Evolutionary conservation across 2,888 invertebrate genomes (phyloP), one percentile per base, ranked within the genome.

Genomic region (Pachycephus smyrnensis): DNA sequence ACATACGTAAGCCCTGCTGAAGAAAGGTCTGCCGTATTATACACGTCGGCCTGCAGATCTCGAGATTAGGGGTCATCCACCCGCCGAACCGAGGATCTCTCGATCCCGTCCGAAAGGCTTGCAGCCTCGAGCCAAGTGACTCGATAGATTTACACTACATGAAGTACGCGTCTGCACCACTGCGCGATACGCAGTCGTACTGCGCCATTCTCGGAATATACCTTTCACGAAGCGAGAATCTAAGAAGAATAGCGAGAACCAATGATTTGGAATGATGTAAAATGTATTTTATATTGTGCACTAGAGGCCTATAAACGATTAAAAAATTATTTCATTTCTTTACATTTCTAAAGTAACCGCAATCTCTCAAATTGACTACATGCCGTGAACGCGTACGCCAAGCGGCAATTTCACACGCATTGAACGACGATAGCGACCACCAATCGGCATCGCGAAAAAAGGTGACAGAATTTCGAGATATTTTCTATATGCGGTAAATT

Each of bases 51-150:
- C 71, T 35, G 76, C 69, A 82, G 81, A 82, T 83, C 75, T 75
- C 75, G 73, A 79, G 84, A 84, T 83, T 82, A 81, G 82, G 83
- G 84, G 84, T 85, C 83, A 83, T 79, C 82, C 82, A 83, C 82
- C 82, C 81, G 77, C 80, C 79, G 76, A 80, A 80, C 79, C 76
- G 74, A 68, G 75, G 76, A 76, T 33, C 71, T 71, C 71, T 33
- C 31, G 75, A 78, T 79, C 68, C 37, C 75, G 68, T 71, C 71
- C 32, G 71, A 71, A 71, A 71, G 71, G 32, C 71, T 36, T 15
- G 76, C 40, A 76, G 74, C 80, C 77, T 81, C 77, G 76, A 76
- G 82, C 73, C 79, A 82, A 76, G 78, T 82, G 79, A 83, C 80
- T 84, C 75, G 75, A 77, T 75, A 76, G 76, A 73, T 83, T 80